Conservation (phyloP, 2,888 invertebrate species). For the Chelonus formosanus region DNA sequence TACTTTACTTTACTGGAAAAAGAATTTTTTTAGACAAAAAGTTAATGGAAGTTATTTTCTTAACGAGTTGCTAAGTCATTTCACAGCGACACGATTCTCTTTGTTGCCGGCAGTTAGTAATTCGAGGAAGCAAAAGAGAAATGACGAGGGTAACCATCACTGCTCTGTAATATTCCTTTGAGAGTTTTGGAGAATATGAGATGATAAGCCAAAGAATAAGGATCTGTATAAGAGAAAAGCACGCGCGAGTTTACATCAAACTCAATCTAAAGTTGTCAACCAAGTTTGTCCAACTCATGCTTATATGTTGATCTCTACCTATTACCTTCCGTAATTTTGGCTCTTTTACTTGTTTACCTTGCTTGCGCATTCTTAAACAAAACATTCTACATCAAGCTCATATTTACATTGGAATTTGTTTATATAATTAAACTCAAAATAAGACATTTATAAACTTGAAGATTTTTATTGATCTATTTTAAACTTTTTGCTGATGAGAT, state of each 20-base stretch:
- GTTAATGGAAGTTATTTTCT: neutral
- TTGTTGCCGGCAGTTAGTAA: slow-evolving; percentile 5
- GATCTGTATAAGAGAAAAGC: slow-evolving; percentile 26
- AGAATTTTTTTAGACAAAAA: neutral
- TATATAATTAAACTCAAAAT: no score
- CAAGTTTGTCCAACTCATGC: slow-evolving; percentile 53
- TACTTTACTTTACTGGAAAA: no score
- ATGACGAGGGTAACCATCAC: slow-evolving; percentile 17
- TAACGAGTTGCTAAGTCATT: neutral
- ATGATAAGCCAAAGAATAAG: neutral
- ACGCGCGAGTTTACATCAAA: slow-evolving; percentile 46
- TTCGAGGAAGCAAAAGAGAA: neutral
- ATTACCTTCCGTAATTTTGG: slow-evolving; percentile 8
- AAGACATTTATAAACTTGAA: no score
- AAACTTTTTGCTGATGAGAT: no score
- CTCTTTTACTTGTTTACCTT: neutral
- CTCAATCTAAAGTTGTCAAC: slow-evolving; percentile 57
- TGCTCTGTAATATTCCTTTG: neutral
- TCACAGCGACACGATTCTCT: neutral
- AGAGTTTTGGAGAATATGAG: neutral
- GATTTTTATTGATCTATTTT: no score
- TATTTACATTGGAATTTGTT: no score
- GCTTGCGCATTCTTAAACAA: neutral
- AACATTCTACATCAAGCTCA: neutral
- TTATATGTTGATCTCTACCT: slow-evolving; percentile 46